phyloP scores from a whole-genome alignment of 2,113 vertebrate species.

The Tachysurus vachellii region DNA sequence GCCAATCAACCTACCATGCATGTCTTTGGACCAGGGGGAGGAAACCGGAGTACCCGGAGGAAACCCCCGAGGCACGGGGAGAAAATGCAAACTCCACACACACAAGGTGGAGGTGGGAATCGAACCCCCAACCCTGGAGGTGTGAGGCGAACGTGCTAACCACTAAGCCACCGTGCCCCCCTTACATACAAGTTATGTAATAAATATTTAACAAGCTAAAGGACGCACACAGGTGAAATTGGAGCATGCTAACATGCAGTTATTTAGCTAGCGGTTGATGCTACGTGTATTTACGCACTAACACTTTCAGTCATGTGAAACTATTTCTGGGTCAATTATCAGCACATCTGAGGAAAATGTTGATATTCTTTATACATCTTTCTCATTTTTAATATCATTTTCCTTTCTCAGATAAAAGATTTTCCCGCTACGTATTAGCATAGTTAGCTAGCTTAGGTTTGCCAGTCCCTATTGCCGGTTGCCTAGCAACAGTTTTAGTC shows the following conservation, averaged over 20 bases:
- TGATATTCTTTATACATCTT: neutral
- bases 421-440: neutral
- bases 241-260: neutral
- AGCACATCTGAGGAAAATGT: neutral
- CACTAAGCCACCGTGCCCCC: too few species aligned
- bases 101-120: too few species aligned
- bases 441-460: neutral
- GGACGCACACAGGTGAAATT: neutral
- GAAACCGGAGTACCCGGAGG: too few species aligned
- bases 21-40: too few species aligned
- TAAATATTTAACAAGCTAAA: too few species aligned
- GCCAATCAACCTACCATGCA: too few species aligned
- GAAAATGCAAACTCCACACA: too few species aligned
- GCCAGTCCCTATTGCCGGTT: neutral
- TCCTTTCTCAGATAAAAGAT: neutral
- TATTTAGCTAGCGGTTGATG: neutral
- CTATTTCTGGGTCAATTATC: neutral
- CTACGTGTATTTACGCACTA: neutral
- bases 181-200: too few species aligned
- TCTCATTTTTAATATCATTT: neutral
- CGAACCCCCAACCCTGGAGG: too few species aligned
- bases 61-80: too few species aligned
- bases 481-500: neutral
- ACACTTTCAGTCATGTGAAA: too few species aligned
- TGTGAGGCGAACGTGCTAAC: too few species aligned